Conservation (phyloP, 92 coral and sea anemone genomes). For the Blastomussa wellsi region DNA sequence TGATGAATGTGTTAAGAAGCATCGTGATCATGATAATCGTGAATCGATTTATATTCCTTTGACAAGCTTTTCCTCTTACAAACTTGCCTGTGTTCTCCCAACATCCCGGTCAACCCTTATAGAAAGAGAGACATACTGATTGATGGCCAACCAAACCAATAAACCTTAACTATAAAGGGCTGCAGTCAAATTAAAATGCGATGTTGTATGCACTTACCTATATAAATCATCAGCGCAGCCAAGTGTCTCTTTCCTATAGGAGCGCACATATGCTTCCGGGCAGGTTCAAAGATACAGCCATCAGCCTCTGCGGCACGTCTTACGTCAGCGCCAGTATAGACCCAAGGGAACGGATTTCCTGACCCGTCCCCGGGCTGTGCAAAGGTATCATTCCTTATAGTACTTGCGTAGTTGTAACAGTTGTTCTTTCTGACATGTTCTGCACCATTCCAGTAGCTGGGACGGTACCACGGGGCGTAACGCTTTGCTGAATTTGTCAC, state of each 20-base stretch:
- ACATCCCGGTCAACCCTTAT: too few species aligned
- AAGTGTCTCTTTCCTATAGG: not conserved
- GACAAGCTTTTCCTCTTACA: too few species aligned
- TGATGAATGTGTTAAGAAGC: too few species aligned
- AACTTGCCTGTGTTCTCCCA: too few species aligned
- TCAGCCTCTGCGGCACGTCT: not conserved
- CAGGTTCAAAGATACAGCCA: not conserved
- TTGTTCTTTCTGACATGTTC: not conserved
- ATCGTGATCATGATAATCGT: too few species aligned
- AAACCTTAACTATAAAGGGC: too few species aligned
- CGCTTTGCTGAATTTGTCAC: not conserved
- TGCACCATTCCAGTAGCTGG: not conserved
- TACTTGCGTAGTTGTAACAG: slow-evolving; percentile 1
- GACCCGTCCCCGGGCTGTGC: slow-evolving; percentile 9
- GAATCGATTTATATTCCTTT: too few species aligned
- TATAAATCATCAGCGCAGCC: not conserved
- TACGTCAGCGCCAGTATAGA: not conserved
- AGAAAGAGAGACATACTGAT: too few species aligned
- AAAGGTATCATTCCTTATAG: not conserved
- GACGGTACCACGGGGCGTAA: not conserved
- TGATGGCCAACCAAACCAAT: too few species aligned
- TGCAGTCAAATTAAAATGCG: too few species aligned
- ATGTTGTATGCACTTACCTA: not conserved
- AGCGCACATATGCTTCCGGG: not conserved
- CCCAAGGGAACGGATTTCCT: not conserved